These are phyloP conservation scores for Fulica atra DNA, from an alignment of 2,113 vertebrate species.

Conservation along the genomic window DNA sequence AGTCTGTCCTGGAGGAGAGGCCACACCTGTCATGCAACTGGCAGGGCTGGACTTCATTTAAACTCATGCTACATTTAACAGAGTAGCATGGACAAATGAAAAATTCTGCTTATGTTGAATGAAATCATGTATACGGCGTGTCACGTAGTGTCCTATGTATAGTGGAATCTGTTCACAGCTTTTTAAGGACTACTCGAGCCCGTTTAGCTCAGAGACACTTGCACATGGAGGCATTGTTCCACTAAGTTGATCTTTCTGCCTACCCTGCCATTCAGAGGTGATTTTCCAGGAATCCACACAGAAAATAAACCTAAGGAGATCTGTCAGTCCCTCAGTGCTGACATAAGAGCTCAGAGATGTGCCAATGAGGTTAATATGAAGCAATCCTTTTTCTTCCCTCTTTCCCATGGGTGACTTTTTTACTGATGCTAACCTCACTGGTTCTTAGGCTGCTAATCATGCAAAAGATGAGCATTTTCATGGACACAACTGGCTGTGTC, in stretches of 20 bases:
- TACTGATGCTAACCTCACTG: background rate
- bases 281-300: background rate
- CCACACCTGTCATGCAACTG: background rate
- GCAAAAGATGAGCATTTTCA: background rate
- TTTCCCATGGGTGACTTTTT: background rate
- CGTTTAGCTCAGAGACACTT: background rate
- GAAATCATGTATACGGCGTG: accelerated
- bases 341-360: background rate
- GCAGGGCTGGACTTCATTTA: background rate
- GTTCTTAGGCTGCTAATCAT: background rate
- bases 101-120: background rate
- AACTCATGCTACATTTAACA: background rate
- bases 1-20: background rate
- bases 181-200: background rate
- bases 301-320: background rate
- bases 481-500: background rate
- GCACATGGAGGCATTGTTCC: background rate
- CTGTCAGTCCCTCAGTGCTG: background rate
- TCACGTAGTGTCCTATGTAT: background rate
- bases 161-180: background rate
- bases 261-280: background rate
- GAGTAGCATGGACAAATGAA: background rate
- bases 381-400: background rate
- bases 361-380: background rate
- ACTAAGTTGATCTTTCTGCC: background rate